Evolutionary conservation across 2,888 invertebrate genomes (phyloP), one percentile per base, ranked within the genome.

Genomic region (Galeopsomyia nigrocyanea): DNA sequence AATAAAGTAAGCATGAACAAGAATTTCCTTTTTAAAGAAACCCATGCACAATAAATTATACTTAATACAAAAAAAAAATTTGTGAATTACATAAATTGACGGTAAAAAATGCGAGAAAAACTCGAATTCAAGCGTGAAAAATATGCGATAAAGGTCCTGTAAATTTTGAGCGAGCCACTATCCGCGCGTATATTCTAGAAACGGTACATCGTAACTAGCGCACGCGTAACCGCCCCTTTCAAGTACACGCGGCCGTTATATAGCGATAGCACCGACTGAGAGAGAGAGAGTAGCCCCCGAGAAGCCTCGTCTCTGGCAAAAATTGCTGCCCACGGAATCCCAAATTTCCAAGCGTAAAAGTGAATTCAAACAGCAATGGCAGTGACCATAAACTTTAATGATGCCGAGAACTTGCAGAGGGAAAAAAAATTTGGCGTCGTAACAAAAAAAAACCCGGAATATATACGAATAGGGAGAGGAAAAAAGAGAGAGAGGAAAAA

Each of bases 201-300:
- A 46, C 46, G 10, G 21, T 50, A 63, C 55, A 49, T 63, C 50
- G 64, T 56, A 21, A 49, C 46, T 39, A 39, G 39, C 39, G 10
- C 39, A 39, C 56, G 13, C 46, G 68, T 68, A 47, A 21, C 70
- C 64, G 60, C 64, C 64, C 60, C 46, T 66, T 66, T 71, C 65
- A 49, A 65, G 56, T 71, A 58, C 60, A 64, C 70, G 47, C 51
- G 53, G n/a, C 22, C 50, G 55, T 61, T 68, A 68, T 62, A 49
- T 26, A 47, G 39, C 39, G 10, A 39, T 39, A 39, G 39, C 39
- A 39, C 39, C 39, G 10, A 26, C 13, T 14, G 7, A 47, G 26
- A 57, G 46, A 46, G 39, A 21, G 47, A 31, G 57, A 65, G 50
- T 61, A 61, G 26, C 5, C 26, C 26, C 26, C 49, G 7, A 3